A percentile compares a stretch with the other conserved stretches of the same genome.
These are phyloP conservation scores for Hephaestus fuliginosus DNA, from an alignment of 2,797 vertebrate species.

Conservation along the genomic window DNA sequence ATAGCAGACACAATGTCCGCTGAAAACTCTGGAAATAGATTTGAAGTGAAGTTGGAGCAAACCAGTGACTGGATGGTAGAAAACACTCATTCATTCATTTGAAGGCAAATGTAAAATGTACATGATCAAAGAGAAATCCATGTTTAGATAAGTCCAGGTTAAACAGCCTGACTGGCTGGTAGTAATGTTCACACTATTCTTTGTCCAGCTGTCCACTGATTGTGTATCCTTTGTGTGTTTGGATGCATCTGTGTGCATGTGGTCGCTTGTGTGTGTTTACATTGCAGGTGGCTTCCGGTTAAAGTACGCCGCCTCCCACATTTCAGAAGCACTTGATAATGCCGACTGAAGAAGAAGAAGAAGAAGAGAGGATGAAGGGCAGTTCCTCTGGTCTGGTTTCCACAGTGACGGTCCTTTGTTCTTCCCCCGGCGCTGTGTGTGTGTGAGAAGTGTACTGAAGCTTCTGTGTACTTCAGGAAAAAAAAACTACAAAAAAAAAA, in stretches of 20 bases:
- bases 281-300: slow-evolving; percentile 94
- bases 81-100: background rate
- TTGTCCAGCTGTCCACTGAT: slow-evolving; percentile 24
- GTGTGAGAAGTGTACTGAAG: slow-evolving; percentile 14
- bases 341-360: slow-evolving; percentile 88
- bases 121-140: background rate
- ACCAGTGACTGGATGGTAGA: background rate
- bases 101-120: background rate
- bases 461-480: slow-evolving; percentile 40
- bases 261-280: slow-evolving; percentile 22
- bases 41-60: background rate
- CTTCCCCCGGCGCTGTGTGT: slow-evolving; percentile 13
- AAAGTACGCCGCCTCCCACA: slow-evolving; percentile 92
- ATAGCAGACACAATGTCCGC: background rate
- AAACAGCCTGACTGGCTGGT: background rate
- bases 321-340: slow-evolving; percentile 93
- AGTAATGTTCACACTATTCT: background rate
- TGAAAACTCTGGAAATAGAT: background rate
- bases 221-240: slow-evolving; percentile 30
- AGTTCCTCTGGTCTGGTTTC: slow-evolving; percentile 15
- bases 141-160: background rate
- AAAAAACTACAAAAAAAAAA: background rate
- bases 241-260: slow-evolving; percentile 34
- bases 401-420: slow-evolving; percentile 16
- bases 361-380: slow-evolving; percentile 52